A percentile compares a stretch with the other conserved stretches of the same genome.
These are phyloP conservation scores for Tetramorium alpestre DNA, from an alignment of 1,140 invertebrate species.

Conservation along the genomic window DNA sequence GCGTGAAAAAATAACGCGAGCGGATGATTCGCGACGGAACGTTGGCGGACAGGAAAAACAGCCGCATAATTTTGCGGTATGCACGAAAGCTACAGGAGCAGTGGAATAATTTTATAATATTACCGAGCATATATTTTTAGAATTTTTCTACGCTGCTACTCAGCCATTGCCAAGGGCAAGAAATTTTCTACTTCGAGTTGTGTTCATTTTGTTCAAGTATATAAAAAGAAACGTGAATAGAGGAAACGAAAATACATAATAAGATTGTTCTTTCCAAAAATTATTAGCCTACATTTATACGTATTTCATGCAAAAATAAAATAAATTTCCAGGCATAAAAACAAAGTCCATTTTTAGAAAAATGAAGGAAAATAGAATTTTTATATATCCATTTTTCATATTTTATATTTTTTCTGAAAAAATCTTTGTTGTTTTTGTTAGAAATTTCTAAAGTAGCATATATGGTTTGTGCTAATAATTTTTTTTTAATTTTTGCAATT, in stretches of 20 bases:
- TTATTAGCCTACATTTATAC: background rate
- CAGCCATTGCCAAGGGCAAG: background rate
- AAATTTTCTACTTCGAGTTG: background rate
- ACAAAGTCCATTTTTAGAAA: background rate
- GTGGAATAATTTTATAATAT: conserved; percentile 51
- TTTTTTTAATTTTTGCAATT: conserved; percentile 1
- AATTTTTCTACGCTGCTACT: conserved; percentile 13
- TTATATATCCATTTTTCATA: background rate
- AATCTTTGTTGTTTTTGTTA: conserved; percentile 1
- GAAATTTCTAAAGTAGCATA: conserved; percentile 20
- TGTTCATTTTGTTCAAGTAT: background rate
- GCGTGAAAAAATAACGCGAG: conserved; percentile 57
- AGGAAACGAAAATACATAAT: background rate
- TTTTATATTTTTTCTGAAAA: background rate
- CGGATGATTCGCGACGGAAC: conserved; percentile 41
- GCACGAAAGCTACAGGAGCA: background rate
- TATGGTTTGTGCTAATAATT: background rate
- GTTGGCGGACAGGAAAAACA: conserved; percentile 46
- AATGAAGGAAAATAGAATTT: background rate
- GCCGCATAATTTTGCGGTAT: conserved; percentile 44
- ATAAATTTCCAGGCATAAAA: background rate
- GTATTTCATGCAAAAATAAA: background rate
- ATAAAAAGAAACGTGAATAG: background rate
- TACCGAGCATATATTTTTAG: conserved; percentile 9
- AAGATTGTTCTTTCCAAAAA: background rate